Base-by-base conservation (phyloP, 2,888 invertebrate species). In the Fragum whitleyi region DNA sequence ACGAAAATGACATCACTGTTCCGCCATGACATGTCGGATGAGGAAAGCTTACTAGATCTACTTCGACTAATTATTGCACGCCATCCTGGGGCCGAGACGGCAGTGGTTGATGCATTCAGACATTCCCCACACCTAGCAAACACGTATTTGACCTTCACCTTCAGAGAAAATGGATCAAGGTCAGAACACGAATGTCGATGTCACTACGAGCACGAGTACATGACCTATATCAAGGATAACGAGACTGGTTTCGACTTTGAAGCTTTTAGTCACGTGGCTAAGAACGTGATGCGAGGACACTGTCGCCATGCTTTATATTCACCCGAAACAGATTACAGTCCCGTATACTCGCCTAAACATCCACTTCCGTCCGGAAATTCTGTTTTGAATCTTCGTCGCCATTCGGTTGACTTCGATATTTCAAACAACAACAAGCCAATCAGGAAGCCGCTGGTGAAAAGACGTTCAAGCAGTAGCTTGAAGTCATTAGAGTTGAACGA, bases 161-260 rank as follows among this genome's bases (percentile, higher is more conserved):
- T 74, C 68, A 32, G 81, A 42, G 84, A 84, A 74, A 81, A 71
- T 36, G 74, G 74, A 19, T 73, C 74, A 6, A 81, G 62, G 51
- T 59, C 73, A n/a, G 81, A 81, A 23, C 74, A 79, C 51, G 84
- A 79, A 39, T 84, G 84, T 29, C 65, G 71, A 16, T 84, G 84
- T 68, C 84, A 84, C 70, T 84, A 81, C 51, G 84, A 84, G n/a
- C 76, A 84, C 61, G 84, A 84, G 26, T 84, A 84, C 51, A 81
- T 84, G 81, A 84, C 84, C 26, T 84, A 84, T 53, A 71, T 84
- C 19, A 83, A 71, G 28, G 83, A 78, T 32, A 71, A 68, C 16
- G 84, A 79, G 19, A 73, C 69, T 14, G 83, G 83, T 6, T 72
- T 84, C 36, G 81, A 84, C 26, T 84, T 81, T 71, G 81, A 81